A percentile compares a stretch with the other conserved stretches of the same genome.
Conservation (phyloP, 2,797 vertebrate genomes). For the Chrysocyon brachyurus region DNA sequence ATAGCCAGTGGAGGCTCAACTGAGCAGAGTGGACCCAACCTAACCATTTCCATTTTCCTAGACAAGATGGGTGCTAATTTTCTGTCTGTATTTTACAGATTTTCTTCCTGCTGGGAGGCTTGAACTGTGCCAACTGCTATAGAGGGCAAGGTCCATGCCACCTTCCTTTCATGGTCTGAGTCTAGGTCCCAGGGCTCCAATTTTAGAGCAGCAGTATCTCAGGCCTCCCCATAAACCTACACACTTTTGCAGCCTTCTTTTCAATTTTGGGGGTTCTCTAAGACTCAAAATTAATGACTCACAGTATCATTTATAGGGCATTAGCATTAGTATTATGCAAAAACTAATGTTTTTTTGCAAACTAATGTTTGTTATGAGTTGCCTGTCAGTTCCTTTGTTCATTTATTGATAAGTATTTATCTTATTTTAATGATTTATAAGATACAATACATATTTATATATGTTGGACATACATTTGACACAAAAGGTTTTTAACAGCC, state of each 20-base stretch:
- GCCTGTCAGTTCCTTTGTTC: background rate
- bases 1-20: background rate
- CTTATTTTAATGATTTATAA: constrained; percentile 19
- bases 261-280: background rate
- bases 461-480: background rate
- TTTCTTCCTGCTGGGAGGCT: background rate
- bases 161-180: background rate
- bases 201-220: background rate
- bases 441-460: background rate
- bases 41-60: background rate
- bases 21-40: background rate
- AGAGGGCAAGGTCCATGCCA: background rate
- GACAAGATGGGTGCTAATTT: background rate
- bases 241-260: constrained; percentile 9
- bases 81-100: background rate
- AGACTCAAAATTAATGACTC: background rate
- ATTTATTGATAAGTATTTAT: background rate
- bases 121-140: background rate
- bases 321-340: constrained; percentile 1
- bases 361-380: background rate
- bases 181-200: background rate
- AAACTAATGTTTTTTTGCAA: background rate
- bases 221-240: background rate
- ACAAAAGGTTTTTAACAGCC: background rate
- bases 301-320: background rate